These are phyloP conservation scores for Microcebus jonahi DNA, from an alignment of 2,113 vertebrate species.

Conservation along the genomic window DNA sequence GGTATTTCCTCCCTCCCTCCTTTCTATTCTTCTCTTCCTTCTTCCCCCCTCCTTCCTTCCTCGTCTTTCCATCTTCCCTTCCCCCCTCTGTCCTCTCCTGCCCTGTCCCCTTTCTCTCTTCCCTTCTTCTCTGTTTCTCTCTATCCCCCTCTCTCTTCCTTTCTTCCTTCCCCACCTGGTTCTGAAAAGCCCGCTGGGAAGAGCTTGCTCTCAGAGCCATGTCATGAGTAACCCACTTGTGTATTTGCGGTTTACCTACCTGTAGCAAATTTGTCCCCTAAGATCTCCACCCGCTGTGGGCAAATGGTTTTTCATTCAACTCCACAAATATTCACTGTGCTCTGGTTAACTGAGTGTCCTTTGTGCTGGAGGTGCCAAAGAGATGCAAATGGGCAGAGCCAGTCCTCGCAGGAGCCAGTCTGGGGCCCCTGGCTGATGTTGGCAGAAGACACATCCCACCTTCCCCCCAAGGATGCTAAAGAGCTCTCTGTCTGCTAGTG, in stretches of 20 bases:
- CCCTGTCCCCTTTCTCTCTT: background rate
- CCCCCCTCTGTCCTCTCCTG: too few species aligned
- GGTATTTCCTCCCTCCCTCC: background rate
- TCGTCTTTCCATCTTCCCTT: too few species aligned
- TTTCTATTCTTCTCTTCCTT: background rate
- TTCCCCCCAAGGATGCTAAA: constrained; percentile 36
- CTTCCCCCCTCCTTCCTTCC: background rate
- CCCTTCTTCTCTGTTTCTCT: too few species aligned
- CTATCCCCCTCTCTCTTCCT: too few species aligned
- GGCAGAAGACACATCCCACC: background rate
- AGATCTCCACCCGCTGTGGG: background rate
- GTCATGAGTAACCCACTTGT: constrained; percentile 50
- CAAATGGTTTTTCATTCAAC: constrained; percentile 52
- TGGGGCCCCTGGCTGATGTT: constrained; percentile 38
- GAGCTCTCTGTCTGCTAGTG: constrained; percentile 63
- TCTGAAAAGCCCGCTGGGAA: background rate
- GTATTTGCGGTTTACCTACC: constrained; percentile 74
- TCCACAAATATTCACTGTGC: constrained; percentile 76
- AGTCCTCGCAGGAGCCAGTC: constrained; percentile 18
- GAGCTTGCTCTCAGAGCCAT: background rate
- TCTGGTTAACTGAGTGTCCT: constrained; percentile 66
- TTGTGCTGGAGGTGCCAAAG: constrained; percentile 57
- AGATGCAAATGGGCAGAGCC: constrained; percentile 40
- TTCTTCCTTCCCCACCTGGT: background rate
- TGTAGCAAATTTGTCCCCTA: constrained; percentile 57